Conservation (phyloP, 2,888 invertebrate genomes). For the Epicampocera succincta region DNA sequence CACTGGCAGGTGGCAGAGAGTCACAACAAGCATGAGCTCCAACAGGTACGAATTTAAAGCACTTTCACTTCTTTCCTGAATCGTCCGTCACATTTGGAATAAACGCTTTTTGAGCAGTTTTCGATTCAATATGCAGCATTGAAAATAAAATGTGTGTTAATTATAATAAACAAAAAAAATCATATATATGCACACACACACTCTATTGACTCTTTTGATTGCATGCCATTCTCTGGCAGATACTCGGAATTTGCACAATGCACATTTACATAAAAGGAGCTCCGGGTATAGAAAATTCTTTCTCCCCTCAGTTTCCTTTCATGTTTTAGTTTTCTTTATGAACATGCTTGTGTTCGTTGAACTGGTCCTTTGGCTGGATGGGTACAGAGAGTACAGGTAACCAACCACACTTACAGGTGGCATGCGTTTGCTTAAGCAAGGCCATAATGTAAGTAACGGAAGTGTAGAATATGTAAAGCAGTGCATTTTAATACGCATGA, state of each 20-base stretch:
- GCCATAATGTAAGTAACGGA: neutral
- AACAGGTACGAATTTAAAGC: too few relatives aligned
- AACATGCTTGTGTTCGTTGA: constrained; percentile 28
- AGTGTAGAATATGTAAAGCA: constrained; percentile 4
- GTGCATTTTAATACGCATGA: constrained; percentile 51
- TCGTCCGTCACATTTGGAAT: too few relatives aligned
- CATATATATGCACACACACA: too few relatives aligned
- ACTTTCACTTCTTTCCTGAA: too few relatives aligned
- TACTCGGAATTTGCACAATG: constrained; percentile 9
- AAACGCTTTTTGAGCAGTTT: too few relatives aligned
- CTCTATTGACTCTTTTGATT: too few relatives aligned
- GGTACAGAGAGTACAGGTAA: constrained; percentile 7
- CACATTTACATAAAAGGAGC: constrained; percentile 32
- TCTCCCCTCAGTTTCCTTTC: neutral
- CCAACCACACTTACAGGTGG: constrained; percentile 3
- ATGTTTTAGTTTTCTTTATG: constrained; percentile 5
- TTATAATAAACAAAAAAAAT: too few relatives aligned
- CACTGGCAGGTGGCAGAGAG: neutral
- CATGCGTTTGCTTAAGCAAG: neutral
- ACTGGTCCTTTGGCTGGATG: constrained; percentile 29
- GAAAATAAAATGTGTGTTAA: too few relatives aligned
- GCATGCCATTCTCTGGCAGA: too few relatives aligned
- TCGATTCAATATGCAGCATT: too few relatives aligned
- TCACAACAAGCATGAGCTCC: too few relatives aligned
- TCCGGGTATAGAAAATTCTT: constrained; percentile 8